A percentile compares a stretch with the other conserved stretches of the same genome.
Evolutionary conservation across 64 coral and sea anemone genomes (phyloP).

Genomic region (Acropora tenuis): DNA sequence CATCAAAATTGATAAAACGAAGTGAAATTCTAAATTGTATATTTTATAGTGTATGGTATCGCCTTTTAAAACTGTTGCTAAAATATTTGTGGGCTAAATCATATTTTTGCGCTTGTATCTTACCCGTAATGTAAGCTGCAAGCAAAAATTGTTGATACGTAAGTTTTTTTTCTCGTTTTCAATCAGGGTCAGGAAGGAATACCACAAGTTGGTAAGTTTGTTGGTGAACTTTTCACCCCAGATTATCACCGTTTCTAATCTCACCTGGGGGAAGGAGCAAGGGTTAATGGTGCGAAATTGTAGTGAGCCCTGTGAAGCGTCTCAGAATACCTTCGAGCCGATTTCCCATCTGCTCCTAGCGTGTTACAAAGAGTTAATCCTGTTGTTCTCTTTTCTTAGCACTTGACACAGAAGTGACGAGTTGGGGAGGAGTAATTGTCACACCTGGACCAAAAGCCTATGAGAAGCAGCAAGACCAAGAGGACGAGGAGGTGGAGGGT

Average conservation of each 20-base stretch:
- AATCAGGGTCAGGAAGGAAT: conserved; percentile 81
- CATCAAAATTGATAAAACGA: too few relatives aligned
- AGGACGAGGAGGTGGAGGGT: conserved; percentile 77
- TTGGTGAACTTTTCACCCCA: background rate
- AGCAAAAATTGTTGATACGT: background rate
- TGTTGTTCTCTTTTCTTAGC: conserved; percentile 30
- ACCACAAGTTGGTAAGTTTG: conserved; percentile 73
- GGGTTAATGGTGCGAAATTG: too few relatives aligned
- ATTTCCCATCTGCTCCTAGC: background rate
- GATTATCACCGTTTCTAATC: background rate
- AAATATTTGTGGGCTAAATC: too few relatives aligned
- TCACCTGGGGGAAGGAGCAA: too few relatives aligned
- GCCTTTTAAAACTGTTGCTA: too few relatives aligned
- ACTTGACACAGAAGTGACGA: conserved; percentile 87
- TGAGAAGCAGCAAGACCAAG: conserved; percentile 90
- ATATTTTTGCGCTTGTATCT: too few relatives aligned
- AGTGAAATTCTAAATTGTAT: too few relatives aligned
- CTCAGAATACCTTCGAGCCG: too few relatives aligned
- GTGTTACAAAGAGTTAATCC: background rate
- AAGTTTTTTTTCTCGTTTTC: background rate
- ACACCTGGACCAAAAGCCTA: conserved; percentile 88
- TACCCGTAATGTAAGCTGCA: background rate
- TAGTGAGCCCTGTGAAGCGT: too few relatives aligned
- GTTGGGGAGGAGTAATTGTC: conserved; percentile 96
- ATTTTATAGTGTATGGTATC: too few relatives aligned